Evolutionary conservation across 2,113 vertebrate genomes (phyloP), one percentile per base, ranked within the genome.

Genomic region (Limanda limanda): DNA sequence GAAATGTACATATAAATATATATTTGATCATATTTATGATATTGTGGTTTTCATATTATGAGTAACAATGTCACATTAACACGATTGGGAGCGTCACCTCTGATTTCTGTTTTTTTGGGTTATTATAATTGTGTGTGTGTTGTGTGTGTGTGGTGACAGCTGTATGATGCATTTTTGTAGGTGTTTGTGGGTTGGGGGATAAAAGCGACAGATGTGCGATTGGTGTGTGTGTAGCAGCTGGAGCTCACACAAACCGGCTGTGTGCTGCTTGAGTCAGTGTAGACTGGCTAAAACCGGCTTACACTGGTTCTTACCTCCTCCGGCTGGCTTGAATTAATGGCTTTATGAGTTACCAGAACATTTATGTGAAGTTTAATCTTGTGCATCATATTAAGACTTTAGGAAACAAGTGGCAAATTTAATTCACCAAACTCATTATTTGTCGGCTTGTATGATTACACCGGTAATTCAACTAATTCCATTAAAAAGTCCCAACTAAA

Each of bases 171-270:
- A 47, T 47, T 37, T 37, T 37, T 37, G 35, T 37, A 37, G 35
- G 8, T 37, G 35, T 37, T 8, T 37, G 35, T 37, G 9, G 35
- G 35, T 37, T 37, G 2, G 13, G 42, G 42, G 11, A 15, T 15
- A 13, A 13, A 45, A 45, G 13, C 15, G 42, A 45, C 45, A 47
- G 45, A 14, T 47, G 45, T 47, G 14, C 4, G 11, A 45, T 45
- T 1, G 13, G 8, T n/a, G 51, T 52, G 58, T 74, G 37, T 51
- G 48, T 57, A 21, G 81, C 93, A 93, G 89, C 90, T 91, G 92
- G 91, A 81, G 86, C 88, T 88, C 78, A 83, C 83, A 74, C 88
- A 91, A 95, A 94, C 94, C 71, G 82, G 93, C 93, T 84, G 73
- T 84, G 86, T 91, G 92, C 94, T 86, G 94, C 84, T 88, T 71